These are phyloP conservation scores for Aplysia californica DNA, from an alignment of 1,140 invertebrate genomes.

Conservation along the genomic window DNA sequence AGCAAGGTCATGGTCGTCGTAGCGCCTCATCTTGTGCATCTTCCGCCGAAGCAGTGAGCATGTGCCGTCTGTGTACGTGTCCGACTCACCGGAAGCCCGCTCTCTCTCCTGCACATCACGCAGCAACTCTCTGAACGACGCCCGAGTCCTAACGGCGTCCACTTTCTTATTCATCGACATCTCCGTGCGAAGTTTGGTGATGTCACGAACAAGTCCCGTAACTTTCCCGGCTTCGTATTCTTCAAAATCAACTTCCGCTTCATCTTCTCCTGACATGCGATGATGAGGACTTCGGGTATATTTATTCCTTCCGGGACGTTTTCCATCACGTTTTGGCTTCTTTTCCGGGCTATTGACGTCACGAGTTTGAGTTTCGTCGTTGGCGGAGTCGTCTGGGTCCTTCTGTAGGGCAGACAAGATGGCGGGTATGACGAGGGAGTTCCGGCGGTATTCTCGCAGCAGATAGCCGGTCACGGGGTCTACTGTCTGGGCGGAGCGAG, in stretches of 20 bases:
- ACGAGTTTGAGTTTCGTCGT: background rate
- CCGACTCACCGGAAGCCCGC: conserved; percentile 28
- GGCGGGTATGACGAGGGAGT: background rate
- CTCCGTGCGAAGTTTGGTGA: conserved; percentile 45
- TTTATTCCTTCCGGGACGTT: background rate
- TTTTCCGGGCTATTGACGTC: background rate
- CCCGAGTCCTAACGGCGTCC: conserved; percentile 34
- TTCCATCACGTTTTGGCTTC: background rate
- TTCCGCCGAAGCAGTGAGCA: conserved; percentile 49
- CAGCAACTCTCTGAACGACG: conserved; percentile 42
- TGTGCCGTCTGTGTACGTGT: conserved; percentile 49
- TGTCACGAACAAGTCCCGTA: conserved; percentile 37
- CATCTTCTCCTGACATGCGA: background rate
- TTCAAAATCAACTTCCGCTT: conserved; percentile 9
- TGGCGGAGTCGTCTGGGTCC: background rate
- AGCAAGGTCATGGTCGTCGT: background rate
- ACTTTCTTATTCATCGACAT: conserved; percentile 42
- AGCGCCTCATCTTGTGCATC: conserved; percentile 42
- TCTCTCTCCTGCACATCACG: conserved; percentile 33
- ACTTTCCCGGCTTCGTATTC: conserved; percentile 46
- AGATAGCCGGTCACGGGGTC: background rate
- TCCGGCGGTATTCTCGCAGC: background rate
- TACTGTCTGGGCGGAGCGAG: background rate
- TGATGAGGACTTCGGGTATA: background rate
- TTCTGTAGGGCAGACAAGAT: background rate